Evolutionary conservation across 1,140 invertebrate species (phyloP), one percentile per base, ranked within the genome.

Genomic region (Papilio xuthus): DNA sequence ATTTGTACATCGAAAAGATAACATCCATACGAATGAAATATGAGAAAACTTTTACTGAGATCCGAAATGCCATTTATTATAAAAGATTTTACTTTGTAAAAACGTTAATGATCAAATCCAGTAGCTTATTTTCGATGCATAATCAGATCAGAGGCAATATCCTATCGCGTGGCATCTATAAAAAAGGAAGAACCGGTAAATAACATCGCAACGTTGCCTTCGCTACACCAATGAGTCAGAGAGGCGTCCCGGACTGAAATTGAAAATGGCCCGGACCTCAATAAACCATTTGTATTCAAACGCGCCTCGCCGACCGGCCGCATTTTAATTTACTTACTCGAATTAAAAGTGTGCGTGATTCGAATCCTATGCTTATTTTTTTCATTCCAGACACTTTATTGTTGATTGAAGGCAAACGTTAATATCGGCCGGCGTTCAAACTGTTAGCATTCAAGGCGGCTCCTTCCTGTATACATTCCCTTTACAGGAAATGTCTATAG

Each of bases 281-380:
- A 89, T 87, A 90, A 87, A 92, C 86, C 90, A 92, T 93, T 93
- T 93, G 92, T 93, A 93, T 93, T 93, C 92, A 92, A 90, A 91
- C 86, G 81, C 82, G 23, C 78, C 80, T 63, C 60, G 60, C 81
- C 81, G 82, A 83, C 85, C 86, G 80, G 92, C 92, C 92, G 85
- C 91, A 90, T 91, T 92, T 93, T 93, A 93, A 93, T 93, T 93
- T 93, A 93, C 92, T 93, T 92, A 92, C 86, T 87, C 83, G 89
- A 91, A 93, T 93, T 93, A 93, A 93, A 92, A 93, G 70, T 88
- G 91, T 87, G 90, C 92, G 92, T 93, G 92, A 88, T 93, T 87
- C 87, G 91, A 92, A 92, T 92, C 77, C 83, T 81, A 91, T 86
- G 81, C 77, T 78, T 75, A 69, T 88, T 87, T 88, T 84, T 89